Conservation (phyloP, 2,113 vertebrate species). For the Pelmatolapia mariae region DNA sequence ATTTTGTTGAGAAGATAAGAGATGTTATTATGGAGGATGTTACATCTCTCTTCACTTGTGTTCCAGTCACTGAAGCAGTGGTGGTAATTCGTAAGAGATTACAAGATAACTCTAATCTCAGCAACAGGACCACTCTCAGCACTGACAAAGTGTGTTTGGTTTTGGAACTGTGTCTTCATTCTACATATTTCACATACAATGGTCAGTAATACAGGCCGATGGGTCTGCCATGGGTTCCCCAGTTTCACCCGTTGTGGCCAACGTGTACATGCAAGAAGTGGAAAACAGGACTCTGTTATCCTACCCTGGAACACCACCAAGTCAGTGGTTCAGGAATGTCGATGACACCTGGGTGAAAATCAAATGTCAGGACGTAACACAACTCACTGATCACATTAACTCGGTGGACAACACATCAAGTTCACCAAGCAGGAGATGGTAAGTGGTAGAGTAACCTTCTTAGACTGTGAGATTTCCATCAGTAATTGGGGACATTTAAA, state of each 20-base stretch:
- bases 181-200: neutral
- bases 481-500: neutral
- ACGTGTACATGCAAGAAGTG: neutral
- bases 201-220: neutral
- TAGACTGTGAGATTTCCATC: accelerated
- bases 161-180: neutral
- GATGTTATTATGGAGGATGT: neutral
- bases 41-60: neutral
- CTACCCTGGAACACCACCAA: neutral
- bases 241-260: neutral
- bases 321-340: neutral
- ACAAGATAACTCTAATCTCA: neutral
- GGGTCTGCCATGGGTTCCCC: neutral
- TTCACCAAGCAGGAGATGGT: neutral
- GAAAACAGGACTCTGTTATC: neutral
- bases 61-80: neutral
- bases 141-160: neutral
- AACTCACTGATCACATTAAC: neutral
- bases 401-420: neutral
- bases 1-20: neutral
- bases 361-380: neutral
- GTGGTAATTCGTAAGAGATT: neutral
- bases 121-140: neutral
- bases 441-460: neutral
- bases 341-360: neutral